Conservation (phyloP, 2,888 invertebrate genomes). For the Mimas tiliae region DNA sequence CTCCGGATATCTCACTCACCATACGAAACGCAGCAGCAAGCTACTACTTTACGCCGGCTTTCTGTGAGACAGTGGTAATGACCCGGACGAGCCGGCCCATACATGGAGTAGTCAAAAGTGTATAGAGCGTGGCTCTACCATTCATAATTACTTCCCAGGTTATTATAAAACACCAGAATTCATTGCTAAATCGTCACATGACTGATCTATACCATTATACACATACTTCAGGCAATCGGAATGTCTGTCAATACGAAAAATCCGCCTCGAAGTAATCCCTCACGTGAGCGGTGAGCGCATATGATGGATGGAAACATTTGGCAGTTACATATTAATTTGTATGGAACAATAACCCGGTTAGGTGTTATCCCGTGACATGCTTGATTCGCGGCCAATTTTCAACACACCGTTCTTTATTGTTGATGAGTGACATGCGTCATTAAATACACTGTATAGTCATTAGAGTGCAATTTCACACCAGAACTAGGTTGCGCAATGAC, state of each 20-base stretch:
- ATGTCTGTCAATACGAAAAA: conserved; percentile 30
- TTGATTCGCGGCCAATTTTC: conserved; percentile 59
- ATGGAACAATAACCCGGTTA: conserved; percentile 41
- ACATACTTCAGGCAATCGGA: conserved; percentile 22
- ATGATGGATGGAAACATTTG: conserved; percentile 28
- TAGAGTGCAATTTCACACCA: conserved; percentile 1
- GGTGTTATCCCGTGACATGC: conserved; percentile 57
- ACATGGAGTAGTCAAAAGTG: no score
- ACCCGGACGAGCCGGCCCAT: no score
- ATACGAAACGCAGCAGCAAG: no score
- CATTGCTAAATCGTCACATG: no score
- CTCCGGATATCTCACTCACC: no score
- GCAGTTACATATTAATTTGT: conserved; percentile 32
- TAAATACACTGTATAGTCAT: conserved; percentile 32
- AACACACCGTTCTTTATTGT: conserved; percentile 40
- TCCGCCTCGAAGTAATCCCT: not conserved
- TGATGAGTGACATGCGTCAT: conserved; percentile 51
- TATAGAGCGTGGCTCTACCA: no score
- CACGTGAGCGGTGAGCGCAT: conserved; percentile 30
- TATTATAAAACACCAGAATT: no score
- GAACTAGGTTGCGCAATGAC: not conserved
- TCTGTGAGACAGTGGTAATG: no score
- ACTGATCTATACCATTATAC: no score
- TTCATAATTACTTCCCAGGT: no score
- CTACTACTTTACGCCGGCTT: no score